Conservation (phyloP, 2,797 vertebrate species). For the Enteromius paludinosus region DNA sequence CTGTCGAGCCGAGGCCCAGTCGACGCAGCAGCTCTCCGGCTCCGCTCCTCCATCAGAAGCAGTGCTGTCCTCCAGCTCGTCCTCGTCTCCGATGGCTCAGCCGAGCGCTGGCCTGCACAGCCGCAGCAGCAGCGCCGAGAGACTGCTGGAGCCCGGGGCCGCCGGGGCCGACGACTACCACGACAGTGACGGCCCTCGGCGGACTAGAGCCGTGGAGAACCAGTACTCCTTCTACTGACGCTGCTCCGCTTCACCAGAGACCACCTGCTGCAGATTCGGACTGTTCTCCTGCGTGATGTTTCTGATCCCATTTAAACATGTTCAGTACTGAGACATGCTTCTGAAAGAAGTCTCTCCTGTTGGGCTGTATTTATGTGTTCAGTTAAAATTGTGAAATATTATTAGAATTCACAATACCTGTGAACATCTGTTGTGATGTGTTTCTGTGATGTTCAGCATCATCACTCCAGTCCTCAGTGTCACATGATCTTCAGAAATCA, state of each 20-base stretch:
- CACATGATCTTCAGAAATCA: slow-evolving; percentile 7
- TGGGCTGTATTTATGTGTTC: neutral
- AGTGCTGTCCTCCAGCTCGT: slow-evolving; percentile 74
- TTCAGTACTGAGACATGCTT: neutral
- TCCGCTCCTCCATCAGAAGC: slow-evolving; percentile 74
- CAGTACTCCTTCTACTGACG: slow-evolving; percentile 95
- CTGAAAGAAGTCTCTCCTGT: neutral
- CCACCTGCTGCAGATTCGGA: neutral
- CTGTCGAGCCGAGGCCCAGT: slow-evolving; percentile 82
- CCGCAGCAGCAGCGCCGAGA: slow-evolving; percentile 90
- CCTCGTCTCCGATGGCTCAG: slow-evolving; percentile 79
- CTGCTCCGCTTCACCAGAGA: neutral
- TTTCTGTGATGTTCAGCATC: neutral
- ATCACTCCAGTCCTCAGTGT: neutral
- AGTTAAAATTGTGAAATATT: neutral
- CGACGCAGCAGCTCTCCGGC: slow-evolving; percentile 82
- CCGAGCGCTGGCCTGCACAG: slow-evolving; percentile 75
- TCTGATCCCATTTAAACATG: neutral
- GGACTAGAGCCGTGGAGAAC: slow-evolving; percentile 93
- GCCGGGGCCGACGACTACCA: slow-evolving; percentile 84
- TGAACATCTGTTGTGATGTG: neutral
- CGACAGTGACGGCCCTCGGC: slow-evolving; percentile 84
- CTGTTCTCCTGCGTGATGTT: neutral
- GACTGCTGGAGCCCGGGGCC: slow-evolving; percentile 83
- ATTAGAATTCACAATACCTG: neutral